Evolutionary conservation across 2,113 vertebrate genomes (phyloP).

Genomic region (Perccottus glenii): DNA sequence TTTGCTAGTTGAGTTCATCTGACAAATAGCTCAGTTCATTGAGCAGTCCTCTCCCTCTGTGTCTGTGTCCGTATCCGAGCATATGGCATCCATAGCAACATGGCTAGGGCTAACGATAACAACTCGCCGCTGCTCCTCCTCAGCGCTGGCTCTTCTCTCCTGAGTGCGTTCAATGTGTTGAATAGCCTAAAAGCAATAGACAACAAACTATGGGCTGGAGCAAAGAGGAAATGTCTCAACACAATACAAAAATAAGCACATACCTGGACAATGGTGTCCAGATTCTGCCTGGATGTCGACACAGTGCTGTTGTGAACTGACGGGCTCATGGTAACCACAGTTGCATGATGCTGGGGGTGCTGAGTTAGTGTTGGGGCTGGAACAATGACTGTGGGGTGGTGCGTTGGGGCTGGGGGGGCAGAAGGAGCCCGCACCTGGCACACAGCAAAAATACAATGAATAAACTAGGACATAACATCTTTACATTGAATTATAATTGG

Average conservation of each 20-base stretch:
- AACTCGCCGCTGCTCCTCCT: conserved; percentile 90
- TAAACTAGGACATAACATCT: too few relatives aligned
- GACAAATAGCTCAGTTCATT: conserved; percentile 83
- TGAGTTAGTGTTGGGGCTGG: conserved; percentile 86
- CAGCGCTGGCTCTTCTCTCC: conserved; percentile 85
- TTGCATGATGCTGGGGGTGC: conserved; percentile 93
- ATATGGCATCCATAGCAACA: conserved; percentile 81
- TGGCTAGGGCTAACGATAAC: conserved; percentile 90
- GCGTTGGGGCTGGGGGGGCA: conserved; percentile 88
- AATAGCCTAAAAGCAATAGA: conserved; percentile 84
- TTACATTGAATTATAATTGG: too few relatives aligned
- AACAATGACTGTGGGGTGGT: conserved; percentile 96
- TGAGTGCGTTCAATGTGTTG: conserved; percentile 98
- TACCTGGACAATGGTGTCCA: conserved; percentile 99
- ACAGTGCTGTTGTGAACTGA: conserved; percentile 91
- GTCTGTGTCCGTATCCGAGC: conserved; percentile 93
- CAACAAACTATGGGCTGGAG: background rate
- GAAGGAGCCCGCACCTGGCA: conserved; percentile 84
- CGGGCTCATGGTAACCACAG: conserved; percentile 94
- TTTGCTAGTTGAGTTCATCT: conserved; percentile 33
- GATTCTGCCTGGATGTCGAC: conserved; percentile 97
- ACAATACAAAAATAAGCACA: background rate
- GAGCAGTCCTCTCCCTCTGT: conserved; percentile 89
- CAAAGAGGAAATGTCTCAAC: background rate
- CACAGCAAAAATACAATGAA: background rate